Base-by-base conservation (phyloP, 1,140 invertebrate genomes). In the Orussus abietinus region DNA sequence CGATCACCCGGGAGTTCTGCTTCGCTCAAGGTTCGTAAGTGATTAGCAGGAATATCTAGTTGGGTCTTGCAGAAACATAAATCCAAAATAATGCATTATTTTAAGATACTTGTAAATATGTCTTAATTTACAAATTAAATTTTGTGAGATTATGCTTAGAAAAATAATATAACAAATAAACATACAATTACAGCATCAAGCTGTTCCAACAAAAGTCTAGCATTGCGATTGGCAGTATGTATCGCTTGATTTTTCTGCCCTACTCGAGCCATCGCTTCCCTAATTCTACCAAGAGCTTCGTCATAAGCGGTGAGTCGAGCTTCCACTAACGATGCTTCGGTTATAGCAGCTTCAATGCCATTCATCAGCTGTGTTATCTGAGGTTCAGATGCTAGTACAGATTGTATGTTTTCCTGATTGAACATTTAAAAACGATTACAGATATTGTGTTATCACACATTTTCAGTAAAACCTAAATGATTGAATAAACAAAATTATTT, bases 181-280 rank as follows among this genome's bases (percentile, higher is more conserved):
- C 80, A 77, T 75, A 89, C 86, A 61, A 93, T 83, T 32, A 95
- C 77, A 64, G 80, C 82, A 58, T 90, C 84, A 1, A 96, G 73
- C 62, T 92, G 85, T 25, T 81, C 78, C 40, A 92, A 69, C 19
- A 96, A 72, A 53, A 84, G 79, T 47, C 84, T 80, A 55, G 91
- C 88, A 65, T 96, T 96, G 43, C 77, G 80, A 68, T 92, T 91
- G 7, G 86, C 85, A 3, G 88, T 84, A 64, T 91, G 85, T 58
- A 94, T 90, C 51, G 89, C 80, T 4, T 84, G 80, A 77, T 94
- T 95, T 65, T 95, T 95, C 55, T 93, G 88, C 49, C 91, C 91
- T 74, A 96, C 92, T 56, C 90, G 86, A 49, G 88, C 83, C 77
- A 92, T 90, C 9, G 85, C 87, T 64, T 90, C 86, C 50, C 86